A percentile compares a stretch with the other conserved stretches of the same genome.
Conservation (phyloP, 2,888 invertebrate genomes). For the Tetramorium bicarinatum region DNA sequence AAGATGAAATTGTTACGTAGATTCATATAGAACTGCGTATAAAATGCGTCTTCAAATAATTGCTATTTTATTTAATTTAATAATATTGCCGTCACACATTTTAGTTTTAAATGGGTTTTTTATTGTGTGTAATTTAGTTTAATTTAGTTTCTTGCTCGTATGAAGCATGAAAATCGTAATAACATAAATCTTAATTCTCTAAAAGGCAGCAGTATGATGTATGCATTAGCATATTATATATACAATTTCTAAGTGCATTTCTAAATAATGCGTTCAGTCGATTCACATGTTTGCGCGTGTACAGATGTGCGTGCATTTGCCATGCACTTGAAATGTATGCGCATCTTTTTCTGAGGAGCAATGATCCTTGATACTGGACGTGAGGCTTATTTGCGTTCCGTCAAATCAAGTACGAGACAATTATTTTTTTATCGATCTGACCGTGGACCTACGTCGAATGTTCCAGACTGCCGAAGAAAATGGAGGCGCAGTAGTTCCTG, state of each 20-base stretch:
- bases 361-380: slow-evolving; percentile 69
- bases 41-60: background rate
- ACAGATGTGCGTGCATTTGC: slow-evolving; percentile 67
- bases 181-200: slow-evolving; percentile 1
- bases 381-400: slow-evolving; percentile 67
- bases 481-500: slow-evolving; percentile 72
- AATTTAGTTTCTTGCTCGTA: too few species aligned
- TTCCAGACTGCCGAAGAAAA: slow-evolving; percentile 74
- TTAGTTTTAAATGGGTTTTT: background rate
- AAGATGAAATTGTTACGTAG: slow-evolving; percentile 3
- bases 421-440: slow-evolving; percentile 80
- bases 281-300: slow-evolving; percentile 51
- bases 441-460: slow-evolving; percentile 58
- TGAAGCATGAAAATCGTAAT: background rate
- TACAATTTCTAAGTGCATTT: slow-evolving; percentile 10
- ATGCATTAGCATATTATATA: background rate
- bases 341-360: slow-evolving; percentile 65
- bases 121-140: too few species aligned
- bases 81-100: background rate
- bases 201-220: background rate
- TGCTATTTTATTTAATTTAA: slow-evolving; percentile 6
- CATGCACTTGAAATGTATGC: slow-evolving; percentile 64
- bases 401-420: slow-evolving; percentile 70
- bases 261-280: slow-evolving; percentile 35
- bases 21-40: background rate